Conservation (phyloP, 2,888 invertebrate genomes). For the Paralinhomoeus sp. region DNA sequence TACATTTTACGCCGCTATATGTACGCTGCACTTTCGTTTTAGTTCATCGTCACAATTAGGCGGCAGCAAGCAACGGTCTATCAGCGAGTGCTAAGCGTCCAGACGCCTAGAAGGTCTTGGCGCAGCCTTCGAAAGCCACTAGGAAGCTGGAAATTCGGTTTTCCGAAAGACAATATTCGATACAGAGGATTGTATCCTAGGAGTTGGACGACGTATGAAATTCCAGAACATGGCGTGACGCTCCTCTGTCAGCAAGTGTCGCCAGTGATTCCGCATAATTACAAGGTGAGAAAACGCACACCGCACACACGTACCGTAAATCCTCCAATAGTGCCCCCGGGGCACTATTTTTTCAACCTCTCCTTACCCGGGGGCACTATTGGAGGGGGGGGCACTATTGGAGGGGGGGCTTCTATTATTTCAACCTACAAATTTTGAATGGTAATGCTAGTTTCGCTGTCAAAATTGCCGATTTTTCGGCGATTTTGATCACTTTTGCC, state of each 20-base stretch:
- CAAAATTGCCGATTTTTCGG: no score
- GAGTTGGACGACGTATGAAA: constrained; percentile 68
- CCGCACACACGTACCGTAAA: no score
- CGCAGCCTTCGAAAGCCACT: constrained; percentile 10
- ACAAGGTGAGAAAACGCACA: constrained; percentile 47
- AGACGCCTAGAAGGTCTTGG: constrained; percentile 6
- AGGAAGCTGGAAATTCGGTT: constrained; percentile 13
- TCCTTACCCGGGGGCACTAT: no score
- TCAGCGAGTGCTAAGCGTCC: constrained; percentile 21
- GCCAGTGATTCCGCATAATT: constrained; percentile 75
- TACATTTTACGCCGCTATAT: no score
- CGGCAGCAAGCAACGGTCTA: constrained; percentile 16
- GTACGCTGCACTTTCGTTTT: constrained; percentile 26
- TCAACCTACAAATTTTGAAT: no score
- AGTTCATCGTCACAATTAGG: constrained; percentile 63
- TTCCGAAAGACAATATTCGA: constrained; percentile 10
- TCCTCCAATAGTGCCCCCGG: no score
- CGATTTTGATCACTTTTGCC: no score
- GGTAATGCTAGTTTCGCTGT: no score
- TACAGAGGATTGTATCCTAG: constrained; percentile 59
- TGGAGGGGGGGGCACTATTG: no score
- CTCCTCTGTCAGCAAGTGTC: constrained; percentile 67
- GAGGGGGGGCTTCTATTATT: no score
- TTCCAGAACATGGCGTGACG: constrained; percentile 52
- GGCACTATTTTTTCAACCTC: no score